phyloP scores from a whole-genome alignment of 2,113 vertebrate species.

The Ovibos moschatus region DNA sequence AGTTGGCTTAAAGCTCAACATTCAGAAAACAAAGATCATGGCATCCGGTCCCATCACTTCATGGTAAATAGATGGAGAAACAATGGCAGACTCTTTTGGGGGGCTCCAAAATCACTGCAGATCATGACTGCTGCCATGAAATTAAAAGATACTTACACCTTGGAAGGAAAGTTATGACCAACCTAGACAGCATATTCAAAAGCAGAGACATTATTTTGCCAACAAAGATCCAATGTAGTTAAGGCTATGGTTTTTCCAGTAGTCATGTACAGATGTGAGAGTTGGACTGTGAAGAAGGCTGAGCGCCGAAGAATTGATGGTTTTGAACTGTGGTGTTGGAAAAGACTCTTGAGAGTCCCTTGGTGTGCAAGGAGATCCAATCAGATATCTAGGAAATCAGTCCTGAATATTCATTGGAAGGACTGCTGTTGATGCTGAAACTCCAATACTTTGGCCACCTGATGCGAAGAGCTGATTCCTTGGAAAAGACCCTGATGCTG shows the following conservation, averaged over 20 bases:
- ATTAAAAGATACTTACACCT: neutral
- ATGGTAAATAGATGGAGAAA: neutral
- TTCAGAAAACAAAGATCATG: neutral
- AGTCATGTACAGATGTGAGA: neutral
- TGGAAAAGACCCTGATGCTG: neutral
- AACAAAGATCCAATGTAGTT: fast-evolving
- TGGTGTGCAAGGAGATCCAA: neutral
- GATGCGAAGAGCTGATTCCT: neutral
- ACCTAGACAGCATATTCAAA: neutral
- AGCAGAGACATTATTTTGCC: neutral
- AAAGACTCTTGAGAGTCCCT: neutral
- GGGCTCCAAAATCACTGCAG: neutral
- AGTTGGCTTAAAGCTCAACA: neutral
- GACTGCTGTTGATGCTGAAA: neutral
- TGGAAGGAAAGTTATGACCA: neutral
- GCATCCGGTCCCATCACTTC: neutral
- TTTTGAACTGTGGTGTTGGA: neutral
- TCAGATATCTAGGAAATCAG: neutral
- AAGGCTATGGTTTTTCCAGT: neutral
- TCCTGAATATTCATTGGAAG: neutral
- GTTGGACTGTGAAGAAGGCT: neutral
- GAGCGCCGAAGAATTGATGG: fast-evolving
- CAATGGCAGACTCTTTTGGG: neutral
- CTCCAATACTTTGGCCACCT: neutral
- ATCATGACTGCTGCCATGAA: neutral